Evolutionary conservation across 1,140 invertebrate species (phyloP).

Genomic region (Hycleus cichorii): DNA sequence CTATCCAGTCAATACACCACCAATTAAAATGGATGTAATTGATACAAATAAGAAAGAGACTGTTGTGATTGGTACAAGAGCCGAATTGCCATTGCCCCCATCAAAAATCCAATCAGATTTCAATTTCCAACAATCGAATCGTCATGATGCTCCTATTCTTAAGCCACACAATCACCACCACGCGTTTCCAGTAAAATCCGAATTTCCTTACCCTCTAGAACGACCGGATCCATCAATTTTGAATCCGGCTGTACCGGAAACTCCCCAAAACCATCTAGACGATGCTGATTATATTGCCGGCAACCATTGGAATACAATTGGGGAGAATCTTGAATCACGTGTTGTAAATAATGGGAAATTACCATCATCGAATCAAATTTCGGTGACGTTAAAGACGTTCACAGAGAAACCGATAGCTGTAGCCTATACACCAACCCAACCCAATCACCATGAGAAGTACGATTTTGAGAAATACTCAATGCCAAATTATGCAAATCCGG

Average conservation of each 20-base stretch:
- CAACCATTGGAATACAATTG: conserved; percentile 38
- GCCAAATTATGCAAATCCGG: conserved; percentile 41
- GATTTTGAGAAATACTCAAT: conserved; percentile 34
- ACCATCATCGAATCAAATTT: conserved; percentile 32
- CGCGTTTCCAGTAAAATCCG: conserved; percentile 42
- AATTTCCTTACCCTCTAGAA: conserved; percentile 56
- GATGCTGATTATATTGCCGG: conserved; percentile 27
- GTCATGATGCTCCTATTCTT: conserved; percentile 43
- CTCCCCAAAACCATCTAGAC: conserved; percentile 31
- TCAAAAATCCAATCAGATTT: conserved; percentile 39
- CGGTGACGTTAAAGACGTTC: conserved; percentile 36
- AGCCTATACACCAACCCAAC: conserved; percentile 47
- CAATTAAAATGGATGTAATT: conserved; percentile 42
- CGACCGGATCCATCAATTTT: conserved; percentile 43
- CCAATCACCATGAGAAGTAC: conserved; percentile 15
- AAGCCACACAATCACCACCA: conserved; percentile 42
- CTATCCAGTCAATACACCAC: conserved; percentile 50
- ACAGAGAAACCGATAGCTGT: conserved; percentile 47
- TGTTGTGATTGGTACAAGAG: conserved; percentile 50
- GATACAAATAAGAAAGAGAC: conserved; percentile 45
- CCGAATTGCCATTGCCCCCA: conserved; percentile 49
- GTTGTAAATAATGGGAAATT: conserved; percentile 26
- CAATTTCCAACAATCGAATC: conserved; percentile 45
- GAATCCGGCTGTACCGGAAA: conserved; percentile 34
- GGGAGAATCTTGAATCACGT: conserved; percentile 29